Conservation (phyloP, 2,113 vertebrate species). For the Alexandromys fortis region DNA sequence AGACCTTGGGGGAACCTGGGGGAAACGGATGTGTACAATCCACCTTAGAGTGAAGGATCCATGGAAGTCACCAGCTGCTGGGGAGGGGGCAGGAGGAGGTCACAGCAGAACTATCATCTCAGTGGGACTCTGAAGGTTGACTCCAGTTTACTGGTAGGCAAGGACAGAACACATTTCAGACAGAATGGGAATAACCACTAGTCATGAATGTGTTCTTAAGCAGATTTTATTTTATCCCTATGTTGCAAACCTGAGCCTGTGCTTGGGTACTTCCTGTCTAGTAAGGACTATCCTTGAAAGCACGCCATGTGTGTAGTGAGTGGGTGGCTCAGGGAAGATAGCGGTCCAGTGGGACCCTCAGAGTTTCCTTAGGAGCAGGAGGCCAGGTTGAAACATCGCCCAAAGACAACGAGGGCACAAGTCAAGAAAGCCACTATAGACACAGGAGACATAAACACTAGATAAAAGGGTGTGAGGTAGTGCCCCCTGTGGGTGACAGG, state of each 20-base stretch:
- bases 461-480: too few relatives aligned
- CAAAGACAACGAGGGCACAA: not conserved
- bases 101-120: too few relatives aligned
- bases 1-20: too few relatives aligned
- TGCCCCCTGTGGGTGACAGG: too few relatives aligned
- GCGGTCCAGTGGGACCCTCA: accelerated
- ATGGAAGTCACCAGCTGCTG: not conserved
- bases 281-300: not conserved
- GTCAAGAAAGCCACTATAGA: accelerated
- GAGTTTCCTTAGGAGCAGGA: not conserved
- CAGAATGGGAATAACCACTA: too few relatives aligned
- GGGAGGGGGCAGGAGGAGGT: not conserved
- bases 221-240: not conserved
- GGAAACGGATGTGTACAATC: too few relatives aligned
- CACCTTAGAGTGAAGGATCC: not conserved
- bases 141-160: not conserved
- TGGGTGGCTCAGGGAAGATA: not conserved
- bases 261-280: not conserved
- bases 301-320: accelerated
- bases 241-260: not conserved
- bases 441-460: not conserved
- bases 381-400: not conserved
- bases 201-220: not conserved
- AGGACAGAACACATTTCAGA: not conserved
- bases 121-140: not conserved